Evolutionary conservation across 1,140 invertebrate genomes (phyloP), one percentile per base, ranked within the genome.

Genomic region (Drosophila neocordata): DNA sequence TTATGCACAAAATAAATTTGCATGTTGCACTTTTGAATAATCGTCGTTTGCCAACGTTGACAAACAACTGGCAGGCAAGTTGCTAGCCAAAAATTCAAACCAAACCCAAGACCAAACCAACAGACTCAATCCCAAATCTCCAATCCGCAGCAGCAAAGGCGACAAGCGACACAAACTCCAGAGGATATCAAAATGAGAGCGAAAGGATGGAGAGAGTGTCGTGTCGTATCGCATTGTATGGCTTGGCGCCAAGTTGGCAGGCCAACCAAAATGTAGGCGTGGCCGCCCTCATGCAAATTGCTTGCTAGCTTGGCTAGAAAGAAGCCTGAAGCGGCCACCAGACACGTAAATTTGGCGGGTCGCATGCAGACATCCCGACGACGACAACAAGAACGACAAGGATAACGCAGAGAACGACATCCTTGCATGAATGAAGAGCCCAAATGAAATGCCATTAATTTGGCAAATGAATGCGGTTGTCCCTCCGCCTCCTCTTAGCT

Each of bases 391-490:
- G 24, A 58, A 65, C 37, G 53, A 44, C 37, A 55, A 65, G 27
- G 61, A 59, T 44, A 31, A 68, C 57, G 61, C 59, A 41, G 63
- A 79, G 67, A 70, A 85, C 80, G 75, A 87, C 73, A 85, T 85
- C 82, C 80, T 74, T 80, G 80, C 83, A 87, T 82, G 82, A 87
- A 73, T 78, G 83, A 83, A 88, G 85, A 70, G 63, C 75, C 75
- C 83, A 88, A 88, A 88, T 88, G 83, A 88, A 88, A 89, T 88
- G 84, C 79, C 83, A 88, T 88, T 88, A 88, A 88, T 88, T 88
- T 88, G 79, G 83, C 83, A 88, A 84, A 88, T 88, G 83, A 88
- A 88, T 88, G 83, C 72, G 83, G 83, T 89, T 88, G 83, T 69
- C 27, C 27, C 65, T 73, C 67, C 67, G 22, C 4, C 22, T 1